phyloP scores from a whole-genome alignment of 2,888 invertebrate genomes.

The Pandemis corylana region DNA sequence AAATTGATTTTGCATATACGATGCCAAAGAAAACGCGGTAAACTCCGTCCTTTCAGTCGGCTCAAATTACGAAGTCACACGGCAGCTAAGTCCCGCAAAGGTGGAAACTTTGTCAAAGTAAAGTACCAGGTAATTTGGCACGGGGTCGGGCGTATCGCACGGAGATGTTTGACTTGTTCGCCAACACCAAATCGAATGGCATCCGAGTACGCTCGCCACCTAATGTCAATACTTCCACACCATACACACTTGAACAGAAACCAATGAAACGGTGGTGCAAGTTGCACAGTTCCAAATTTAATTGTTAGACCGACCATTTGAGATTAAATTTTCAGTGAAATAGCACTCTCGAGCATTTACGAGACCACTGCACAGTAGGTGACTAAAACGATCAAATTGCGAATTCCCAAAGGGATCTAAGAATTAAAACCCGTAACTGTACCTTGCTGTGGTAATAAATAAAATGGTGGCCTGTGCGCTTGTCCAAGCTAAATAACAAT shows the following conservation, averaged over 20 bases:
- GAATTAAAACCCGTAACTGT: too few species aligned
- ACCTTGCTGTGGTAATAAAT: too few species aligned
- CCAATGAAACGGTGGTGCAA: background rate
- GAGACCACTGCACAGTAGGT: too few species aligned
- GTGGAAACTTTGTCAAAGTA: slow-evolving; percentile 31
- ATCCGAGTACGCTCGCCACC: slow-evolving; percentile 7
- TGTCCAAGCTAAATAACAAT: too few species aligned
- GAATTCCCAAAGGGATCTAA: too few species aligned
- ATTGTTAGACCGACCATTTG: too few species aligned
- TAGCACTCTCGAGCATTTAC: too few species aligned
- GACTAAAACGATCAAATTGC: too few species aligned
- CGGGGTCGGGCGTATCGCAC: slow-evolving; percentile 45
- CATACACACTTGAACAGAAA: background rate
- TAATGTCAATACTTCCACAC: slow-evolving; percentile 19
- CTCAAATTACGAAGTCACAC: slow-evolving; percentile 36
- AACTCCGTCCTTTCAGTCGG: slow-evolving; percentile 31
- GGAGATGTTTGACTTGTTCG: slow-evolving; percentile 47
- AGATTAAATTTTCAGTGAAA: too few species aligned
- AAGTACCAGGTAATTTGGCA: slow-evolving; percentile 48
- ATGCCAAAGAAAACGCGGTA: slow-evolving; percentile 26
- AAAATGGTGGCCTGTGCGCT: too few species aligned
- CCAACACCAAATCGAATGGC: slow-evolving; percentile 22
- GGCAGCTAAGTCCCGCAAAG: slow-evolving; percentile 26
- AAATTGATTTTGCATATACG: slow-evolving; percentile 39
- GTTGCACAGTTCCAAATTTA: background rate